phyloP scores from a whole-genome alignment of 2,888 invertebrate species.

The Helobdella robusta region DNA sequence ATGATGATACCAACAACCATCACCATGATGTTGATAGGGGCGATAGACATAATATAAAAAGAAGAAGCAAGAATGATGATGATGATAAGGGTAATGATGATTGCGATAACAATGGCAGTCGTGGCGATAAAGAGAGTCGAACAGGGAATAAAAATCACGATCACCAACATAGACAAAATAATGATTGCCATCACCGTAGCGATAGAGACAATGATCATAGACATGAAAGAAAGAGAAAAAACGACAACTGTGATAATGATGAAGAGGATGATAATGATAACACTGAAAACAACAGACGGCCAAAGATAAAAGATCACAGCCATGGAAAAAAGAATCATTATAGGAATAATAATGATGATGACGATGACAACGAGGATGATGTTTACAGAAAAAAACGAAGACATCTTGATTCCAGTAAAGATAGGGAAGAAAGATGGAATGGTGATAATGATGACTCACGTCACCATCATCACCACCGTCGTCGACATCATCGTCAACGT shows the following conservation, averaged over 20 bases:
- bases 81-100: slow-evolving; percentile 12
- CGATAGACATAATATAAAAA: not conserved
- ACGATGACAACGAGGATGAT: too few relatives aligned
- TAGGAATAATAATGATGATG: not conserved
- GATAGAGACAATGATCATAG: not conserved
- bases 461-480: not conserved
- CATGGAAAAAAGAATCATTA: not conserved
- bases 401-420: too few relatives aligned
- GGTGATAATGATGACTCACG: not conserved
- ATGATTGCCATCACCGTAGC: not conserved
- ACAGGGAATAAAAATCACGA: not conserved
- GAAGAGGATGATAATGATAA: not conserved
- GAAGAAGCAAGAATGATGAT: not conserved
- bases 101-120: not conserved
- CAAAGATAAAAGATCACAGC: not conserved
- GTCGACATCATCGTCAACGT: not conserved
- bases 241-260: not conserved
- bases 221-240: not conserved
- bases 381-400: too few relatives aligned
- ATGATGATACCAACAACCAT: slow-evolving; percentile 8
- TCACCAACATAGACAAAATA: not conserved
- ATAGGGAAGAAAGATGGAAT: too few relatives aligned
- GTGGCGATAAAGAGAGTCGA: not conserved
- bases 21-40: not conserved
- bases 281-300: not conserved